Percentiles rank a stretch among this genome's conserved stretches.
These are phyloP conservation scores for Dendrocincla fuliginosa DNA, from an alignment of 2,797 vertebrate genomes.

Conservation along the genomic window DNA sequence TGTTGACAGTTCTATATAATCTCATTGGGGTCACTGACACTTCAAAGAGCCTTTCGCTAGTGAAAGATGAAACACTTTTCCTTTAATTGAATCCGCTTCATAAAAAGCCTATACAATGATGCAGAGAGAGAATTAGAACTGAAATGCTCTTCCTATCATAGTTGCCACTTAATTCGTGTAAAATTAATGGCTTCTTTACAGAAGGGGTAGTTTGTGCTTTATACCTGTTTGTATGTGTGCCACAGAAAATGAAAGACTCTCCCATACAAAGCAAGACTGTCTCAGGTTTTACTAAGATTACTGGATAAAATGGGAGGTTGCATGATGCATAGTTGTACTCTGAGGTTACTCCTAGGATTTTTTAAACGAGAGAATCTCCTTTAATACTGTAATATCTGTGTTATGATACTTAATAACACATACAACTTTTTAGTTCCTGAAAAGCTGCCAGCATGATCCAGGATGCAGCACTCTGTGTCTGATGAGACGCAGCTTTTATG, in stretches of 20 bases:
- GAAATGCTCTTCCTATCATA: not conserved
- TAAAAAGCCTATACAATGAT: not conserved
- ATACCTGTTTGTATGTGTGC: not conserved
- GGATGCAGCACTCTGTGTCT: not conserved
- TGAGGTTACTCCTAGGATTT: not conserved
- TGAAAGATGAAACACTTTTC: not conserved
- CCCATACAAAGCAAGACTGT: rapidly evolving
- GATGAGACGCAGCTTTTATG: not conserved
- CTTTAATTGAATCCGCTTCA: not conserved
- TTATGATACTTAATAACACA: not conserved
- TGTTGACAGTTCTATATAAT: not conserved
- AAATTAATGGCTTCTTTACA: not conserved
- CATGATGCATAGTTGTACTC: not conserved
- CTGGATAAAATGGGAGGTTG: not conserved
- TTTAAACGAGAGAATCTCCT: not conserved
- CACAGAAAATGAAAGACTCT: not conserved
- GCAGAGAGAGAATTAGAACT: not conserved
- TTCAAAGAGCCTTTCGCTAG: constrained; percentile 23
- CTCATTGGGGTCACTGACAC: not conserved
- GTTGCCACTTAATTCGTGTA: not conserved
- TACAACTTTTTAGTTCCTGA: not conserved
- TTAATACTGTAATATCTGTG: not conserved
- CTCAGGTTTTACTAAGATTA: not conserved
- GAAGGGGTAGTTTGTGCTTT: not conserved
- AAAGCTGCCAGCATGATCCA: not conserved